Percentiles rank a stretch among this genome's conserved stretches.
Evolutionary conservation across 2,797 vertebrate genomes (phyloP).

Genomic region (Eulemur rubriventer): DNA sequence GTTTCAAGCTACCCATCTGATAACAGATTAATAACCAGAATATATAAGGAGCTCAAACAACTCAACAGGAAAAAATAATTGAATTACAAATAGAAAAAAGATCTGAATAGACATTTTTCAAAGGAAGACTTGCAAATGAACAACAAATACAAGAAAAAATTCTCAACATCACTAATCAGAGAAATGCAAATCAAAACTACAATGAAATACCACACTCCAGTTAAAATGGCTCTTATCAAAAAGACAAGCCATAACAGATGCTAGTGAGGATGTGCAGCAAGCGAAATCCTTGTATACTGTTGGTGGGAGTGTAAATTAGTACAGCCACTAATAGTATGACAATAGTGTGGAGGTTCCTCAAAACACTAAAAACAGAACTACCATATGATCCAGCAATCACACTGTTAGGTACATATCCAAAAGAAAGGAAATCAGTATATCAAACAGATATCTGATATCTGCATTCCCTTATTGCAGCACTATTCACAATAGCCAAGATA

Average conservation of each 20-base stretch:
- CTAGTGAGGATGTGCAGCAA: not conserved
- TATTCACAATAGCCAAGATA: not conserved
- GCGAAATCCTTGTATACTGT: not conserved
- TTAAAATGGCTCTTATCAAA: not conserved
- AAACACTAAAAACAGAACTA: not conserved
- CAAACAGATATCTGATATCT: not conserved
- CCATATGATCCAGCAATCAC: not conserved
- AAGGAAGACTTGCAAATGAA: not conserved
- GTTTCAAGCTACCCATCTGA: not conserved
- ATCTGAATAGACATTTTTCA: not conserved
- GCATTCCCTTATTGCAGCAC: not conserved
- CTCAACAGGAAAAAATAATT: not conserved
- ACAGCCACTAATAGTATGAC: not conserved
- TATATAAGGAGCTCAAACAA: not conserved
- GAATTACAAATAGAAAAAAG: not conserved
- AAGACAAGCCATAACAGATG: not conserved
- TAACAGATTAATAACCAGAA: not conserved
- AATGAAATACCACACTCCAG: not conserved
- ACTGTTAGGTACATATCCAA: not conserved
- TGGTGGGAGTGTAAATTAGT: not conserved
- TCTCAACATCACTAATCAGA: not conserved
- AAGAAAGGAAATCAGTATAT: not conserved
- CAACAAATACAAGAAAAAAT: not conserved
- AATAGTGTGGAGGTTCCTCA: not conserved
- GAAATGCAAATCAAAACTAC: not conserved